A percentile compares a stretch with the other conserved stretches of the same genome.
phyloP scores from a whole-genome alignment of 1,140 invertebrate genomes.

The Planococcus citri region DNA sequence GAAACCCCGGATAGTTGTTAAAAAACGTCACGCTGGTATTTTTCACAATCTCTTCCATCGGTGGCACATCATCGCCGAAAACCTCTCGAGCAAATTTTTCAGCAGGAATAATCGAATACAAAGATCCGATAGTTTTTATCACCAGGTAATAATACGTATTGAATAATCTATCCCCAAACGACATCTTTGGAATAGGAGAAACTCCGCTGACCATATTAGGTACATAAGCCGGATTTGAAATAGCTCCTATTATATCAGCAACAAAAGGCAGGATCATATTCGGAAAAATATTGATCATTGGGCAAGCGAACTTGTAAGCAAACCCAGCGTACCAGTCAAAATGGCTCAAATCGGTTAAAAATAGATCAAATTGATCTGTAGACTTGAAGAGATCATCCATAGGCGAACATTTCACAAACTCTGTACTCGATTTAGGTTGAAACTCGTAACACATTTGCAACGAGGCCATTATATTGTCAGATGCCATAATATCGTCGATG shows the following conservation, averaged over 20 bases:
- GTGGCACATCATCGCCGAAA: slow-evolving; percentile 37
- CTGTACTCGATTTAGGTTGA: too few species aligned
- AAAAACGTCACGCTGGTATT: slow-evolving; percentile 28
- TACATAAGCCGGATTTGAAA: neutral
- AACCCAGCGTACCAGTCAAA: neutral
- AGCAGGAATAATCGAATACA: neutral
- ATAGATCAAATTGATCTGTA: slow-evolving; percentile 19
- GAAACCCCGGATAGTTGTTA: slow-evolving; percentile 36
- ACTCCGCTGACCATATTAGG: slow-evolving; percentile 22
- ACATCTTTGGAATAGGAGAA: neutral
- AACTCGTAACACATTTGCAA: too few species aligned
- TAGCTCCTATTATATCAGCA: neutral
- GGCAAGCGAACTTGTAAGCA: neutral
- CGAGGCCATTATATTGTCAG: too few species aligned
- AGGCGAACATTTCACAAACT: neutral
- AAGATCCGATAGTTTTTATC: neutral
- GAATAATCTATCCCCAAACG: neutral
- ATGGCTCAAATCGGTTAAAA: neutral
- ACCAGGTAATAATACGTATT: neutral
- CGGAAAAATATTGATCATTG: neutral
- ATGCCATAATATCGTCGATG: too few species aligned
- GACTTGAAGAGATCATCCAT: slow-evolving; percentile 11
- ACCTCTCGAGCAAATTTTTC: neutral
- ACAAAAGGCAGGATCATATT: neutral
- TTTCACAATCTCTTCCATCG: slow-evolving; percentile 33